A percentile compares a stretch with the other conserved stretches of the same genome.
Conservation (phyloP, 2,888 invertebrate genomes). For the Leuctra nigra region DNA sequence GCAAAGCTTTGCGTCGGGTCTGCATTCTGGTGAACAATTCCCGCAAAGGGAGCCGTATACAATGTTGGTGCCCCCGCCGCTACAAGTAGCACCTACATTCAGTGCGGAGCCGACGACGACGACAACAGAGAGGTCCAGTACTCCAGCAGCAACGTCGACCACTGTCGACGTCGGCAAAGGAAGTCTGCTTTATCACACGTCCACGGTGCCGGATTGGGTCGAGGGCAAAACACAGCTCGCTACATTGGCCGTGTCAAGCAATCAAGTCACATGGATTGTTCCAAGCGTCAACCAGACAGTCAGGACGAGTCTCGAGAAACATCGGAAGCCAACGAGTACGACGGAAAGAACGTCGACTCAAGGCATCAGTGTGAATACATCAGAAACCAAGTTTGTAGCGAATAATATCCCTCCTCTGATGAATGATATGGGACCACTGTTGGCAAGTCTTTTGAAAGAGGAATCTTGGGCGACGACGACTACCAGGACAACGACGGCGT, state of each 20-base stretch:
- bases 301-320: no score
- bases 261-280: conserved; percentile 37
- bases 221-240: conserved; percentile 32
- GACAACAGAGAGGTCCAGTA: conserved; percentile 19
- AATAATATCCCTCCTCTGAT: not conserved
- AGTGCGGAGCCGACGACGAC: conserved; percentile 32
- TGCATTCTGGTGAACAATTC: conserved; percentile 13
- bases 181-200: conserved; percentile 30
- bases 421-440: not conserved
- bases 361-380: not conserved
- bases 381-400: no score
- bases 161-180: conserved; percentile 10
- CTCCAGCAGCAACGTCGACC: conserved; percentile 24
- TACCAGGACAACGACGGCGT: conserved; percentile 37
- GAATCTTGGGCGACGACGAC: conserved; percentile 30
- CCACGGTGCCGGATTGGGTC: conserved; percentile 43
- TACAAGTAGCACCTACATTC: conserved; percentile 37
- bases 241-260: conserved; percentile 35
- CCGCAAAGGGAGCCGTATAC: conserved; percentile 50
- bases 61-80: conserved; percentile 62
- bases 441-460: conserved; percentile 8
- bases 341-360: not conserved
- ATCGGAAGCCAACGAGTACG: not conserved
- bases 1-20: not conserved
- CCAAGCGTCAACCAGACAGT: not conserved